phyloP scores from a whole-genome alignment of 1,140 invertebrate genomes.

The Zaprionus vittiger region DNA sequence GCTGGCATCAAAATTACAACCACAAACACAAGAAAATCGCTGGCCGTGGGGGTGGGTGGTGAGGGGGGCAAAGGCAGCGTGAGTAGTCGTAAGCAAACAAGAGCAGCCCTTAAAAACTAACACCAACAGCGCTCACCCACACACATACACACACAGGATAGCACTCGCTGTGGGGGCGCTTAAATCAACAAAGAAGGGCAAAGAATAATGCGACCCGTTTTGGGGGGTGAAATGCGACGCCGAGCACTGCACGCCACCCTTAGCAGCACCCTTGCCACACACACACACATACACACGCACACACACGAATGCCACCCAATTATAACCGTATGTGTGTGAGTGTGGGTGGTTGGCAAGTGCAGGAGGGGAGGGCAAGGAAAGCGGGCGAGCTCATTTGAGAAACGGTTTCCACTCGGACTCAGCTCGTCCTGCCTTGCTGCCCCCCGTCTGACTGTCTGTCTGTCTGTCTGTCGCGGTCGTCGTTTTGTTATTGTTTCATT shows the following conservation, averaged over 20 bases:
- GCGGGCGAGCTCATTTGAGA: slow-evolving; percentile 49
- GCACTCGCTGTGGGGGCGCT: slow-evolving; percentile 43
- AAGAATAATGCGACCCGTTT: slow-evolving; percentile 57
- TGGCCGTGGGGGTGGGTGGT: slow-evolving; percentile 12
- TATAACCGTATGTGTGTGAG: slow-evolving; percentile 68
- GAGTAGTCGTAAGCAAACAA: slow-evolving; percentile 40
- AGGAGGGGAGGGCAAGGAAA: background rate
- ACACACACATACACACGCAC: slow-evolving; percentile 46
- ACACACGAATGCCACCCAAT: slow-evolving; percentile 75
- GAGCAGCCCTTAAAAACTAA: slow-evolving; percentile 58
- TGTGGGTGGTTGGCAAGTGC: slow-evolving; percentile 11
- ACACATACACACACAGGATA: slow-evolving; percentile 17
- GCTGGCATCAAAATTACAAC: slow-evolving; percentile 70
- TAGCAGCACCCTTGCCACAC: slow-evolving; percentile 56
- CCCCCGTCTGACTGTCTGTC: slow-evolving; percentile 17
- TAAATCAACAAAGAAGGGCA: slow-evolving; percentile 68
- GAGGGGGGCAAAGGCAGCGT: too few species aligned
- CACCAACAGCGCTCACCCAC: slow-evolving; percentile 9
- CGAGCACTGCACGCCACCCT: slow-evolving; percentile 38
- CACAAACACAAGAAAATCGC: slow-evolving; percentile 65
- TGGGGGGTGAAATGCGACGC: slow-evolving; percentile 69
- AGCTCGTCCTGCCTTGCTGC: background rate
- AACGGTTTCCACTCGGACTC: slow-evolving; percentile 39
- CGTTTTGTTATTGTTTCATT: slow-evolving; percentile 76
- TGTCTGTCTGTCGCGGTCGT: slow-evolving; percentile 26